A percentile compares a stretch with the other conserved stretches of the same genome.
These are phyloP conservation scores for Calliopum simillimum DNA, from an alignment of 2,888 invertebrate genomes.

Conservation along the genomic window DNA sequence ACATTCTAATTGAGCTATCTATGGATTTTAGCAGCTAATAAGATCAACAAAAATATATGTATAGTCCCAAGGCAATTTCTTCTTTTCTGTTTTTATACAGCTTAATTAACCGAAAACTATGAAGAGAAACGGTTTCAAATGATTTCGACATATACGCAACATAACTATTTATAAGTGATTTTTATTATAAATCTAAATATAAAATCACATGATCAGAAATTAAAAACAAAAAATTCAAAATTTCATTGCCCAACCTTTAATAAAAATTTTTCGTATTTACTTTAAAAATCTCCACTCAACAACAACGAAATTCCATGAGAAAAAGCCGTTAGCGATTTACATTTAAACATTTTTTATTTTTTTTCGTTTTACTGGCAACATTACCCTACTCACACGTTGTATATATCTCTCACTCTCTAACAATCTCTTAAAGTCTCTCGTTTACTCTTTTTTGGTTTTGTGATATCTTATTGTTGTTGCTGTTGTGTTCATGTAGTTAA, in stretches of 20 bases:
- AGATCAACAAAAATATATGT: too few relatives aligned
- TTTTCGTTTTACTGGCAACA: neutral
- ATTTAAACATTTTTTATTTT: conserved; percentile 24
- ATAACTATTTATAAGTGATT: too few relatives aligned
- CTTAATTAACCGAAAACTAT: too few relatives aligned
- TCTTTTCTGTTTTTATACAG: too few relatives aligned
- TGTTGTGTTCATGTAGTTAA: conserved; percentile 61
- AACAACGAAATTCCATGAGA: conserved; percentile 52
- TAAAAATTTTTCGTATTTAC: conserved; percentile 36
- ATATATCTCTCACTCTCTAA: conserved; percentile 41
- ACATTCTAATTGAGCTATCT: too few relatives aligned
- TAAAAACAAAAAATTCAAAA: neutral
- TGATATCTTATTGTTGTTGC: conserved; percentile 36
- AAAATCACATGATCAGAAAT: conserved; percentile 37
- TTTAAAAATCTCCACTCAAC: conserved; percentile 33
- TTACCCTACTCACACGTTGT: neutral
- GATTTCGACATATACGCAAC: too few relatives aligned
- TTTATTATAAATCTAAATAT: conserved; percentile 11
- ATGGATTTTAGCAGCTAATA: too few relatives aligned
- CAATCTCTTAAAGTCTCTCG: conserved; percentile 48
- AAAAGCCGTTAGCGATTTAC: conserved; percentile 50
- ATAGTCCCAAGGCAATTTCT: too few relatives aligned
- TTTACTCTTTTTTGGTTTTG: conserved; percentile 30
- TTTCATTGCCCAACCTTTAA: conserved; percentile 8
- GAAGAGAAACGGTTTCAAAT: too few relatives aligned